phyloP scores from a whole-genome alignment of 37 sponge, comb jelly and placozoan genomes.

The Oscarella lobularis region DNA sequence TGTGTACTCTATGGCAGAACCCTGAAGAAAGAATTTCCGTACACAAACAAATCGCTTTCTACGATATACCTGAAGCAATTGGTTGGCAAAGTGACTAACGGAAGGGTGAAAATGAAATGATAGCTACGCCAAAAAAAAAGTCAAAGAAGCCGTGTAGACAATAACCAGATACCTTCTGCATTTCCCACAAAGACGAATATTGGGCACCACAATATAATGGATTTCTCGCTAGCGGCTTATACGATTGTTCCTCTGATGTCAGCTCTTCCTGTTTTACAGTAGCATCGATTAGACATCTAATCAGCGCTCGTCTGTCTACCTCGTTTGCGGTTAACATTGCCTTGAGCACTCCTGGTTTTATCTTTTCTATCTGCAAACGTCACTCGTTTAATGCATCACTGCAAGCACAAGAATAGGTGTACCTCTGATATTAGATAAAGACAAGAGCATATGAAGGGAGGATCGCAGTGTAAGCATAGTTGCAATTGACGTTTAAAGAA shows the following conservation, averaged over 20 bases:
- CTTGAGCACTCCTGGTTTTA: no score
- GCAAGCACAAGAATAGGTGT: no score
- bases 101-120: conserved; percentile 74
- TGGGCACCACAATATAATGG: conserved; percentile 74
- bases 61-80: background rate
- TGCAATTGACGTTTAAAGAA: conserved; percentile 82
- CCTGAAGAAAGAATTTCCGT: background rate
- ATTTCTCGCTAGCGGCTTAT: conserved; percentile 34
- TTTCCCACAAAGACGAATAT: conserved; percentile 69
- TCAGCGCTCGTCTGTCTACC: no score
- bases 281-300: no score
- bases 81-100: conserved; percentile 55
- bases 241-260: background rate
- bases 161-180: conserved; percentile 28
- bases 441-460: conserved; percentile 70
- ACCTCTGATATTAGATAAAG: conserved; percentile 70
- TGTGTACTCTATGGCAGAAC: conserved; percentile 27
- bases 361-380: no score
- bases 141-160: background rate
- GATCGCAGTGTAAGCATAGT: conserved; percentile 32
- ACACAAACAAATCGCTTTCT: background rate
- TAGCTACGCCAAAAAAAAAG: conserved; percentile 24
- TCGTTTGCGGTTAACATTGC: no score
- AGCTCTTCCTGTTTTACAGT: no score
- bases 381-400: no score